Conservation (phyloP, 2,888 invertebrate species). For the Microctonus hyperodae region DNA sequence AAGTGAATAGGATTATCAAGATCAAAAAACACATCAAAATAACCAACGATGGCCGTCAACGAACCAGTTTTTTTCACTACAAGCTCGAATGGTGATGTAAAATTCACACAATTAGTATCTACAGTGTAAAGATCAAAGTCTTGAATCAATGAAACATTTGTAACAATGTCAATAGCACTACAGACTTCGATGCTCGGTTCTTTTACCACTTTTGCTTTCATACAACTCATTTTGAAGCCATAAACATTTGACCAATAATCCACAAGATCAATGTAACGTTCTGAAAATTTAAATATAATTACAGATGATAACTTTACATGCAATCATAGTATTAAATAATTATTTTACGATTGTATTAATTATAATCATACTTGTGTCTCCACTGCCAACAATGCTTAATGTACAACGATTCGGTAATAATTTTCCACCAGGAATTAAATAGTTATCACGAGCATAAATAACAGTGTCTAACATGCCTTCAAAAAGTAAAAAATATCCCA, state of each 20-base stretch:
- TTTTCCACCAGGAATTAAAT: slow-evolving; percentile 77
- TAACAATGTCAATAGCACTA: slow-evolving; percentile 55
- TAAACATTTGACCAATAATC: slow-evolving; percentile 94
- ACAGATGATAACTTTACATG: not conserved
- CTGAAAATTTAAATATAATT: slow-evolving; percentile 57
- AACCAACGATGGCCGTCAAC: slow-evolving; percentile 85
- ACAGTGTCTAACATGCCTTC: slow-evolving; percentile 98
- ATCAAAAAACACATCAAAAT: slow-evolving; percentile 90
- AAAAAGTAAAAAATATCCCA: slow-evolving; percentile 96
- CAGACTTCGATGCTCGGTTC: slow-evolving; percentile 77
- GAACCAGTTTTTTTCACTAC: slow-evolving; percentile 70
- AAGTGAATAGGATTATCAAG: slow-evolving; percentile 72
- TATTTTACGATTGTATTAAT: too few species aligned
- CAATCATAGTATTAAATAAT: not conserved
- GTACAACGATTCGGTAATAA: slow-evolving; percentile 87
- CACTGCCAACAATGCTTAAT: slow-evolving; percentile 81
- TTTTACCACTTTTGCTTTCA: slow-evolving; percentile 82
- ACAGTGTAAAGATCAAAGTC: slow-evolving; percentile 78
- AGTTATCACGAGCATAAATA: slow-evolving; percentile 85
- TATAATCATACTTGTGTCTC: slow-evolving; percentile 73
- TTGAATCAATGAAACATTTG: slow-evolving; percentile 56
- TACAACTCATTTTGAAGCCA: slow-evolving; percentile 91
- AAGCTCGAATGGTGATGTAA: slow-evolving; percentile 74
- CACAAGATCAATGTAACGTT: slow-evolving; percentile 76
- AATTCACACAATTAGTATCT: slow-evolving; percentile 75